These are phyloP conservation scores for Lerema accius DNA, from an alignment of 1,140 invertebrate genomes.

Conservation along the genomic window DNA sequence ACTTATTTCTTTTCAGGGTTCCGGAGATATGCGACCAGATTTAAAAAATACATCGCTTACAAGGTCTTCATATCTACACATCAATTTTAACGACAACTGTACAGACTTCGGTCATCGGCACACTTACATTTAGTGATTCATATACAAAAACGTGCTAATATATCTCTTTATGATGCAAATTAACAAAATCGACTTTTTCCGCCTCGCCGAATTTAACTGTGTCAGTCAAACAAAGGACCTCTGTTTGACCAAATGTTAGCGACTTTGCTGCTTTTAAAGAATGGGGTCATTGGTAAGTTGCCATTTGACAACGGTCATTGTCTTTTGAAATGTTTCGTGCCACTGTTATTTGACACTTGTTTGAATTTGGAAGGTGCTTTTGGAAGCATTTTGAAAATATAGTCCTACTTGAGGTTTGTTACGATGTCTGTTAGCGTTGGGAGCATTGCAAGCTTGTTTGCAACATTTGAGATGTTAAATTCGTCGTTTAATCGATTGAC, in stretches of 20 bases:
- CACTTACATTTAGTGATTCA: conserved; percentile 26
- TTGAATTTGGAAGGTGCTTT: no score
- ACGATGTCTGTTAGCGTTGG: no score
- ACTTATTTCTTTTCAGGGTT: no score
- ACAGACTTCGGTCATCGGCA: conserved; percentile 35
- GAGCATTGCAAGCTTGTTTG: no score
- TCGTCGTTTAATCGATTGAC: no score
- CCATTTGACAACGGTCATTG: conserved; percentile 12
- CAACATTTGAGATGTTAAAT: no score
- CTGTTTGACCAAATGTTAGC: conserved; percentile 39
- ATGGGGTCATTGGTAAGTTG: conserved; percentile 41
- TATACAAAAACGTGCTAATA: conserved; percentile 43
- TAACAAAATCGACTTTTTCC: conserved; percentile 48
- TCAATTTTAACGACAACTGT: neutral
- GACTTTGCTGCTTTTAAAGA: conserved; percentile 38
- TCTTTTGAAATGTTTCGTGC: neutral
- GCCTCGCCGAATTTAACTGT: conserved; percentile 43
- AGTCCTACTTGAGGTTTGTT: no score
- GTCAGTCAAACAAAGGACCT: conserved; percentile 55
- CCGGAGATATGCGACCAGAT: no score
- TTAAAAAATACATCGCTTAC: no score
- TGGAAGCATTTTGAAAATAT: no score
- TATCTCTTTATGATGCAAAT: conserved; percentile 62
- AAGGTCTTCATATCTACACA: no score
- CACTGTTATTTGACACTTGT: no score